Evolutionary conservation across 2,888 invertebrate species (phyloP).

Genomic region (Nycteola revayana): DNA sequence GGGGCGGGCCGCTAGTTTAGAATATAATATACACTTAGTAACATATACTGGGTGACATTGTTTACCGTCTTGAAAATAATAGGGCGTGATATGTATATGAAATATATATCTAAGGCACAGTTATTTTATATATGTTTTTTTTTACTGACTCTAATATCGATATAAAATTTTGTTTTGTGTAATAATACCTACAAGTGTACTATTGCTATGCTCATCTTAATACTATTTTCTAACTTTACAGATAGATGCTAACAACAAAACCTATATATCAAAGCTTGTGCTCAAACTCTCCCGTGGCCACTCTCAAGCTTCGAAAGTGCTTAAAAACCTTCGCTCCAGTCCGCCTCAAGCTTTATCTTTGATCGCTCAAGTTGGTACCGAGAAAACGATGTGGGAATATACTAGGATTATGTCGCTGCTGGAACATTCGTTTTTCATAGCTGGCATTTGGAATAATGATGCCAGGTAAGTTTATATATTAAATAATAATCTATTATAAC

Average conservation of each 20-base stretch:
- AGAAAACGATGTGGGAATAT: conserved; percentile 77
- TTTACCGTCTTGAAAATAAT: no score
- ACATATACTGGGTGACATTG: no score
- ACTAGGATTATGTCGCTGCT: conserved; percentile 67
- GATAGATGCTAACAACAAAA: conserved; percentile 77
- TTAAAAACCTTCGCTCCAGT: conserved; percentile 61
- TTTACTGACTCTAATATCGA: no score
- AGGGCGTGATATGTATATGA: no score
- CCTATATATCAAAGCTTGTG: conserved; percentile 67
- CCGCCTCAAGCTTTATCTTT: conserved; percentile 68
- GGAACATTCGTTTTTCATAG: conserved; percentile 72
- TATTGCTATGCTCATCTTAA: no score
- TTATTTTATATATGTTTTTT: no score
- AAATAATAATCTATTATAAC: no score
- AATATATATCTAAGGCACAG: no score
- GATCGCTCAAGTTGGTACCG: conserved; percentile 68
- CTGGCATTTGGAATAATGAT: conserved; percentile 71
- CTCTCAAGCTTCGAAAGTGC: conserved; percentile 65
- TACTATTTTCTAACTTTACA: conserved; percentile 38
- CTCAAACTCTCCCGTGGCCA: conserved; percentile 72
- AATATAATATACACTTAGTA: no score
- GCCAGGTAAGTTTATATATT: conserved; percentile 53
- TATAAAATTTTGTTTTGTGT: no score
- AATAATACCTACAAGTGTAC: no score
- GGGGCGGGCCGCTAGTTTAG: no score